Percentiles rank a stretch among this genome's conserved stretches.
phyloP scores from a whole-genome alignment of 2,888 invertebrate species.

The Falcaria lacertinaria region DNA sequence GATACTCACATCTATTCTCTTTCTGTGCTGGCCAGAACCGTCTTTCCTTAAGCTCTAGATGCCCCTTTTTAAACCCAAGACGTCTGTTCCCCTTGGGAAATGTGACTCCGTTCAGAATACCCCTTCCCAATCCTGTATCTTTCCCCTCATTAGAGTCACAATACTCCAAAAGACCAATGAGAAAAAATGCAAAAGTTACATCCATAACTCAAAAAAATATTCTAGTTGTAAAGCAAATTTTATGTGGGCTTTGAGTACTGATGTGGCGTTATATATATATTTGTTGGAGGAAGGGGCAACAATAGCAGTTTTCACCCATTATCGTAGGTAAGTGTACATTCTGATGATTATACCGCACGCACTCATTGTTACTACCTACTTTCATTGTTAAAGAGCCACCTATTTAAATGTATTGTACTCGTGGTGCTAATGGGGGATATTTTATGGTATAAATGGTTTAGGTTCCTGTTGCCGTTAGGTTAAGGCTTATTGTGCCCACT shows the following conservation, averaged over 20 bases:
- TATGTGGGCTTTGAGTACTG: not conserved
- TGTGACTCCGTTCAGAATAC: slow-evolving; percentile 20
- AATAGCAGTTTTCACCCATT: slow-evolving; percentile 44
- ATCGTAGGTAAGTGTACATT: slow-evolving; percentile 39
- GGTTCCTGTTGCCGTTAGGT: no score
- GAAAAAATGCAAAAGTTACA: slow-evolving; percentile 10
- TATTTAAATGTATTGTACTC: not conserved
- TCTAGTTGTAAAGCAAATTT: not conserved
- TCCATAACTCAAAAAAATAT: slow-evolving; percentile 17
- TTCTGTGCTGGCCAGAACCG: slow-evolving; percentile 60
- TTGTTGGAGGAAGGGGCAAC: slow-evolving; percentile 39
- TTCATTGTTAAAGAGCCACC: not conserved
- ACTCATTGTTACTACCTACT: slow-evolving; percentile 2
- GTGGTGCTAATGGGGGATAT: not conserved
- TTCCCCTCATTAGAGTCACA: slow-evolving; percentile 29
- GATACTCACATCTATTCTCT: slow-evolving; percentile 63
- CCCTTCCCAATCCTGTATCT: slow-evolving; percentile 15
- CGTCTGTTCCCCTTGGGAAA: slow-evolving; percentile 28
- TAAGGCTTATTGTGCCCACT: no score
- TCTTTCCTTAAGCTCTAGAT: slow-evolving; percentile 22
- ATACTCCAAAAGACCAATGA: slow-evolving; percentile 22
- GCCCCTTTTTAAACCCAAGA: slow-evolving; percentile 18
- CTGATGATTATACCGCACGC: slow-evolving; percentile 38
- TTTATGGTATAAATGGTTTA: not conserved
- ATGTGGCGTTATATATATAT: slow-evolving; percentile 42